Evolutionary conservation across 2,113 vertebrate species (phyloP).

Genomic region (Bagarius yarrelli): DNA sequence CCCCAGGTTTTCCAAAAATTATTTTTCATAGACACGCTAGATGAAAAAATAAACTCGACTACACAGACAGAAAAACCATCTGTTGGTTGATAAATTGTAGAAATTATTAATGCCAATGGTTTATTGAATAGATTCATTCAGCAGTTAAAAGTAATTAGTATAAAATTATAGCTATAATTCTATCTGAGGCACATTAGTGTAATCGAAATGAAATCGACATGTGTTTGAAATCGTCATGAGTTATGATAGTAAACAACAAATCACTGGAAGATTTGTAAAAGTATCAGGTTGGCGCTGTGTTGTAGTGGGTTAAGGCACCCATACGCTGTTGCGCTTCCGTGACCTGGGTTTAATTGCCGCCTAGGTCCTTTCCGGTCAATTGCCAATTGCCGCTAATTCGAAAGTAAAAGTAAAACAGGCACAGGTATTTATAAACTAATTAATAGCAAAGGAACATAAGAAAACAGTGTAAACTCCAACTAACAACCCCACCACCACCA

Average conservation of each 20-base stretch:
- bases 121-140: constrained; percentile 50
- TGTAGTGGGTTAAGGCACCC: too few species aligned
- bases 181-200: constrained; percentile 14
- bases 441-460: too few species aligned
- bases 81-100: constrained; percentile 48
- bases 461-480: too few species aligned
- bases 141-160: constrained; percentile 45
- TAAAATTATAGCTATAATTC: constrained; percentile 39
- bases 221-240: constrained; percentile 8
- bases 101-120: constrained; percentile 20
- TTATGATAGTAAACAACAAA: constrained; percentile 1
- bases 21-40: constrained; percentile 53
- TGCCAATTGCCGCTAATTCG: too few species aligned
- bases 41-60: constrained; percentile 39
- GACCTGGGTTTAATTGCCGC: too few species aligned
- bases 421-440: too few species aligned
- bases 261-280: background rate
- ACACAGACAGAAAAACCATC: constrained; percentile 43
- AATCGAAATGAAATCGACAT: background rate
- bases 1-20: constrained; percentile 57
- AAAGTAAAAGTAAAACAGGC: too few species aligned
- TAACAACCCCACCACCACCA: too few species aligned
- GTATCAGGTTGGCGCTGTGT: background rate
- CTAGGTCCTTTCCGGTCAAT: too few species aligned
- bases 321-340: too few species aligned